phyloP scores from a whole-genome alignment of 2,888 invertebrate species.

The Piscicola geometra region DNA sequence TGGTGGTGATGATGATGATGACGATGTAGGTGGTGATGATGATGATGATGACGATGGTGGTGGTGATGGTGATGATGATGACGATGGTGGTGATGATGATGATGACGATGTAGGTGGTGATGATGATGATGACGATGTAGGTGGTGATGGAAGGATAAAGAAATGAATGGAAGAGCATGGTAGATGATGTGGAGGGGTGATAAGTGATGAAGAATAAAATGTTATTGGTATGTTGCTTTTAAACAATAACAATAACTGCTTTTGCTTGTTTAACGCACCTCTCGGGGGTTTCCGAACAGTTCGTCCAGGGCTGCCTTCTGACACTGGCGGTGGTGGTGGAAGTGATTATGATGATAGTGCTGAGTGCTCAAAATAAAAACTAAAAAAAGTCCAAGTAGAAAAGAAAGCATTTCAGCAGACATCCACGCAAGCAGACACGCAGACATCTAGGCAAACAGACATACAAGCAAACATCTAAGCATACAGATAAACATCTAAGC shows the following conservation, averaged over 20 bases:
- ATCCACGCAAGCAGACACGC: background rate
- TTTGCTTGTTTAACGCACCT: conserved; percentile 53
- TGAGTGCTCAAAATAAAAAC: background rate
- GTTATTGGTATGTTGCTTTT: background rate
- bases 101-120: too few species aligned
- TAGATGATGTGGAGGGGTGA: too few species aligned
- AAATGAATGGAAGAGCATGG: too few species aligned
- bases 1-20: conserved; percentile 24
- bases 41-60: background rate
- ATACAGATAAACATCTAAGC: too few species aligned
- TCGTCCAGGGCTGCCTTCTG: conserved; percentile 96
- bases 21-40: background rate
- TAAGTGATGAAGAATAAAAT: too few species aligned
- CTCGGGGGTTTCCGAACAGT: conserved; percentile 77
- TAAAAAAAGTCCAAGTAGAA: too few species aligned
- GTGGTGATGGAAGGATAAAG: background rate
- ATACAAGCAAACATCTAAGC: background rate
- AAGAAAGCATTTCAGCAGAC: background rate
- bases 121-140: too few species aligned
- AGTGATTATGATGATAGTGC: background rate
- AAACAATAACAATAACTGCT: background rate
- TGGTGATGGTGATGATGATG: too few species aligned
- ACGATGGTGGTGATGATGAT: too few species aligned
- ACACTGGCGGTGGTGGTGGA: conserved; percentile 65
- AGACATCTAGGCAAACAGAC: too few species aligned